phyloP scores from a whole-genome alignment of 2,113 vertebrate genomes.

The Spheniscus mendiculus region DNA sequence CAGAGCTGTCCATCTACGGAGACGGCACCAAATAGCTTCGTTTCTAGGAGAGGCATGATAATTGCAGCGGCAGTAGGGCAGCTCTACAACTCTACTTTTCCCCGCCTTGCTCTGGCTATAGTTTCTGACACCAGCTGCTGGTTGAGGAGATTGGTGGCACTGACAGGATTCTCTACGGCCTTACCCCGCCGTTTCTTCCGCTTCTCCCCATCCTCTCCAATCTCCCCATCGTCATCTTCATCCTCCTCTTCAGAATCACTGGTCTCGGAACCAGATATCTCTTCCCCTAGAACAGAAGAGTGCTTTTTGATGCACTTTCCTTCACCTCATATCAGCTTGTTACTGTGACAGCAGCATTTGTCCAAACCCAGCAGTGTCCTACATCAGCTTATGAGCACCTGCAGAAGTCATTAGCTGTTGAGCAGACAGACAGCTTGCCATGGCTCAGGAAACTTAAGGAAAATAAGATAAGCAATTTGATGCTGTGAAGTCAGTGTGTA shows the following conservation, averaged over 20 bases:
- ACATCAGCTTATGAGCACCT: background rate
- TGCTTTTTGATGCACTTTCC: background rate
- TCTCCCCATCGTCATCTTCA: constrained; percentile 88
- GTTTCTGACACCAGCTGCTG: background rate
- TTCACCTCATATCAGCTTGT: background rate
- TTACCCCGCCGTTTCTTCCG: constrained; percentile 88
- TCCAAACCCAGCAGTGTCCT: background rate
- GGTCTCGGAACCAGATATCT: constrained; percentile 94
- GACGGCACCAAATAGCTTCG: background rate
- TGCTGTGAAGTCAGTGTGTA: background rate
- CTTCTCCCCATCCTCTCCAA: constrained; percentile 87
- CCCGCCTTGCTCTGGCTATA: background rate
- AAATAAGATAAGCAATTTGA: background rate
- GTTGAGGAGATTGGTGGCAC: background rate
- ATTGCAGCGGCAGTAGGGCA: constrained; percentile 15
- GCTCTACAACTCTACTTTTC: background rate
- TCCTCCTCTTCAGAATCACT: constrained; percentile 93
- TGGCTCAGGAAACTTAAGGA: background rate
- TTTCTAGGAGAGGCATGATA: constrained; percentile 45
- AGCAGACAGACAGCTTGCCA: background rate
- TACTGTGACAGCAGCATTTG: background rate
- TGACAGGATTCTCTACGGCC: background rate
- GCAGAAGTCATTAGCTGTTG: background rate
- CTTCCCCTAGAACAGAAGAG: constrained; percentile 82
- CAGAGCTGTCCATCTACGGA: background rate